Conservation (phyloP, 2,797 vertebrate genomes). For the Danio aesculapii region DNA sequence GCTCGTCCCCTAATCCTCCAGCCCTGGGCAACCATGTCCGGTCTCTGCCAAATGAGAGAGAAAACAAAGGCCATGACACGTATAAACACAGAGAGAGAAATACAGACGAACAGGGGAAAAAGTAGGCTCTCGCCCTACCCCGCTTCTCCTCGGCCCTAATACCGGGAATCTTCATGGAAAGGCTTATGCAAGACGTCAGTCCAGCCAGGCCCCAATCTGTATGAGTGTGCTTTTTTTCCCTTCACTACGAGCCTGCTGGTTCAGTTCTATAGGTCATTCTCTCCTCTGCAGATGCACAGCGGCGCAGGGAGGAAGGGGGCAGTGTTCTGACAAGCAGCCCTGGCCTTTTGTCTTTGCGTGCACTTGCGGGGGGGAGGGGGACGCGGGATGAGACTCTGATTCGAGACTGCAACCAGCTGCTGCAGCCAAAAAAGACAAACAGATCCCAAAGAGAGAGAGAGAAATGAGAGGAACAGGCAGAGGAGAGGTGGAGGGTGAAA, state of each 20-base stretch:
- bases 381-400: constrained; percentile 70
- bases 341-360: constrained; percentile 82
- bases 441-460: constrained; percentile 61
- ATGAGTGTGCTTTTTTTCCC: constrained; percentile 45
- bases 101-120: constrained; percentile 65
- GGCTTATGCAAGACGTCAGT: constrained; percentile 67
- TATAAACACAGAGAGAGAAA: constrained; percentile 57
- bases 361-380: constrained; percentile 57
- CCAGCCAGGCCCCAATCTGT: constrained; percentile 61
- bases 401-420: constrained; percentile 76
- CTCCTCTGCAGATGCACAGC: constrained; percentile 66
- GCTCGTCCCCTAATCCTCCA: constrained; percentile 58
- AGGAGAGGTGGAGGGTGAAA: constrained; percentile 16
- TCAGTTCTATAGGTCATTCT: constrained; percentile 75
- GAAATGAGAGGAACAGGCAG: constrained; percentile 57
- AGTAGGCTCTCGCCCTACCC: constrained; percentile 71
- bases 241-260: constrained; percentile 54
- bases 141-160: constrained; percentile 67
- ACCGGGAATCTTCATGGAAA: constrained; percentile 71
- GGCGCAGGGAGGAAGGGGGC: constrained; percentile 76
- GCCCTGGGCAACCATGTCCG: constrained; percentile 51
- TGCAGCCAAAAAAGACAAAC: constrained; percentile 56
- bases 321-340: constrained; percentile 79
- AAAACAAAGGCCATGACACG: constrained; percentile 57
- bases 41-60: constrained; percentile 52